Base-by-base conservation (phyloP, 2,888 invertebrate species). In the Coleophora deauratella region DNA sequence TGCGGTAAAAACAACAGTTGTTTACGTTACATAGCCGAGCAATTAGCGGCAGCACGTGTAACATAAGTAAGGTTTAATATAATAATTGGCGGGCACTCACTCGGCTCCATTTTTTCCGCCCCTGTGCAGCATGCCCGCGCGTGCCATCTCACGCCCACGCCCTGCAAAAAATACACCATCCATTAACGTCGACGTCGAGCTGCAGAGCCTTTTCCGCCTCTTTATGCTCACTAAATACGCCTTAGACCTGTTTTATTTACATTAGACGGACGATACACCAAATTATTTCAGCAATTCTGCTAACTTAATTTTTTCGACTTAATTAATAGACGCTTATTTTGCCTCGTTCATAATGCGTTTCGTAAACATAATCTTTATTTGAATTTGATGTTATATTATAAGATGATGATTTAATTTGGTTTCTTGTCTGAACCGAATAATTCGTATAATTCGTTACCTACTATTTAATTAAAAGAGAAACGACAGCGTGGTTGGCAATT, bases 81-180 rank as follows among this genome's bases (percentile, higher is more conserved):
- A 28, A 44, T 48, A 44, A 41, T 42, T 35, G 42, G 47, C 42
- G 42, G 44, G 51, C 72, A 90, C 91, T 91, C 79, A 91, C 91
- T 91, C 91, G 70, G 91, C 88, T 84, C 90, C 90, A 82, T 91
- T 90, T 88, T 90, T 91, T 81, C 90, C 89, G 71, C 88, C 88
- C 87, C 90, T 90, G 86, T 91, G 91, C 86, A 91, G 89, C 88
- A 91, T 91, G 72, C 91, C 91, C 88, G 91, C 90, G 82, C 90
- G 90, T 85, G 91, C 91, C 91, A 91, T 91, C 87, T 89, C 89
- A 89, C 88, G 86, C 85, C 81, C 75, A 75, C 77, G 72, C 73
- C 77, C 89, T 88, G 82, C 48, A 81, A 81, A 75, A 66, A 66
- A 70, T 58, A 66, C 54, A 59, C 68, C 73, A 76, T 76, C 72